Conservation (phyloP, 1,140 invertebrate species). For the Harpegnathos saltator region DNA sequence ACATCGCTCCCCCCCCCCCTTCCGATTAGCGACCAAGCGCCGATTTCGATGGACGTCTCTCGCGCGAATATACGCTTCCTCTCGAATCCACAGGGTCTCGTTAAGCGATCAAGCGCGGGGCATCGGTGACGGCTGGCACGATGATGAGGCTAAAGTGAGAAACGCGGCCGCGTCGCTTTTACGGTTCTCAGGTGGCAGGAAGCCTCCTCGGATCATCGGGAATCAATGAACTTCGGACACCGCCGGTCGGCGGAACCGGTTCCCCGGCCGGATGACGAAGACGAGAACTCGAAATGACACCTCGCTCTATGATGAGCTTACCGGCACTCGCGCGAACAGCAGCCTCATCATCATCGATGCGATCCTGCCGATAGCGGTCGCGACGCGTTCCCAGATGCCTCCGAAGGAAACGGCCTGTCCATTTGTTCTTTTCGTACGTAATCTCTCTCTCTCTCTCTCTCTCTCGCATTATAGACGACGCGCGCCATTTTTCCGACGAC, state of each 20-base stretch:
- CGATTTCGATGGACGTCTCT: slow-evolving; percentile 31
- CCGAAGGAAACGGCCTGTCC: neutral
- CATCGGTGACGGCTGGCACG: neutral
- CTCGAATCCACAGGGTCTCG: neutral
- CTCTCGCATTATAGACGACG: neutral
- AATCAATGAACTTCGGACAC: slow-evolving; percentile 69
- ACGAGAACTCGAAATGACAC: slow-evolving; percentile 66
- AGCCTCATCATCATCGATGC: slow-evolving; percentile 12
- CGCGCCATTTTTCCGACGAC: too few species aligned
- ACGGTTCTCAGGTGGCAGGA: slow-evolving; percentile 45
- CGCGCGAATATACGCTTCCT: neutral
- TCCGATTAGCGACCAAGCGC: too few species aligned
- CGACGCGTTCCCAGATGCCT: neutral
- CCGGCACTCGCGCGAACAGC: slow-evolving; percentile 28
- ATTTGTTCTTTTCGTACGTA: slow-evolving; percentile 5
- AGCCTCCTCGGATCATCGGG: slow-evolving; percentile 57
- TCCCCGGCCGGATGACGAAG: slow-evolving; percentile 63
- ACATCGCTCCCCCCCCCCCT: neutral
- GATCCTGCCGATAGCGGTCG: slow-evolving; percentile 2
- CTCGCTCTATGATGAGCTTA: slow-evolving; percentile 63
- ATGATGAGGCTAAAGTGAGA: neutral
- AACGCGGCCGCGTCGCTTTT: neutral
- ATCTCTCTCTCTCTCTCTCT: too few species aligned
- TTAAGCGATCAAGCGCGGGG: neutral
- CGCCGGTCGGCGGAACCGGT: slow-evolving; percentile 63